Evolutionary conservation across 1,140 invertebrate genomes (phyloP), one percentile per base, ranked within the genome.

Genomic region (Anoplophora glabripennis): DNA sequence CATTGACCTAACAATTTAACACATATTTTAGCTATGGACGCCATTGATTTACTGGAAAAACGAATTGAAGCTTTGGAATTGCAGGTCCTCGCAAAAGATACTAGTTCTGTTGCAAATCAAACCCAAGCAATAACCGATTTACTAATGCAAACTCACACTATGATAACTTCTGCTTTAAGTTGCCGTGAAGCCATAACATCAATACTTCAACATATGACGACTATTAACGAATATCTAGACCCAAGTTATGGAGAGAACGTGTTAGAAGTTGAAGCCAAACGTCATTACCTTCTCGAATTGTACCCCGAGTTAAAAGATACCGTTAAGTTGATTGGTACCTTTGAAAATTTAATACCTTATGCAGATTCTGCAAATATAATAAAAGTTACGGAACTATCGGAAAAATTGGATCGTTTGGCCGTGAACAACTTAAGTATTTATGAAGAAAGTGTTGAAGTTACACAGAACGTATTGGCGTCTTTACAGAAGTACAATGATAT

Each of bases 401-500:
- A 66, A n/a, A 71, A 72, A 57, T 55, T 76, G 21, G 64, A 74
- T 56, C 52, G 60, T 44, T 38, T 72, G 14, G 47, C 68, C 14
- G 54, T 60, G 17, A 42, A 36, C 10, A 71, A 71, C 67, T 35
- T 71, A 12, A 49, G 53, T 41, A 69, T 64, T 34, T 67, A 73
- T 55, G 60, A 70, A 42, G 66, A 72, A 58, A 64, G 67, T 59
- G 52, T 58, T 42, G 49, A 56, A 49, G 65, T 68, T 8, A 74
- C 67, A 10, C 57, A 70, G 12, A 68, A 76, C 52, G 67, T 75
- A 11, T 56, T 73, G 7, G 54, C 68, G 51, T 42, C 67, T 8
- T 49, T 76, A 18, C 69, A 73, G 44, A 54, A 73, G 18, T 76
- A 74, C 53, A 74, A 70, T 64, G 67, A 74, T 64, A 72, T 76